Base-by-base conservation (phyloP, 2,113 vertebrate species). In the Gallinago media region DNA sequence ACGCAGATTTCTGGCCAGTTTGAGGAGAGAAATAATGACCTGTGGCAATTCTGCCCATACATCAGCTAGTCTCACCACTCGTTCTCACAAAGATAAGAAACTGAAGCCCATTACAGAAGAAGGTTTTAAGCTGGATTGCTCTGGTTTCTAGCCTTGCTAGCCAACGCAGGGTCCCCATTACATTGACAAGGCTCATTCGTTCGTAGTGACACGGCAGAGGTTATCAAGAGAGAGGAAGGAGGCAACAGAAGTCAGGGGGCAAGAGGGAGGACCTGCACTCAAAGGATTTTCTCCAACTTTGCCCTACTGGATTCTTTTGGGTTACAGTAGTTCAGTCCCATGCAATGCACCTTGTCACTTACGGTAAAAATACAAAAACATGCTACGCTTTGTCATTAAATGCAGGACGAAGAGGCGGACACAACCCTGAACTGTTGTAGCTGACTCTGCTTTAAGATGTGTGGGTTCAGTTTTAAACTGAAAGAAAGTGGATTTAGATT, bases 151-250 rank as follows among this genome's bases (percentile, higher is more conserved):
- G 18, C 12, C 23, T 67, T 81, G 20, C 25, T 72, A 68, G 10
- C 32, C 31, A 85, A 73, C 19, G 22, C 19, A 68, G 49, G 17
- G 88, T 1, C 26, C 25, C 5, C 29, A 18, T 12, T 23, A 12
- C 13, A 31, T 18, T 17, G 38, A 29, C 27, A 4, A 14, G 56
- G 7, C 18, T 66, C 8, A 11, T 2, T 63, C 6, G 2, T 86
- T 34, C 31, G 26, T 11, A 47, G 29, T 18, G 40, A 19, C 15
- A 5, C 26, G 31, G 36, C 38, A 71, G 50, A 88, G 17, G 21
- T 47, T 25, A 58, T 8, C 0, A 0, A 67, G 31, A 47, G 50
- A 63, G 38, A 15, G 20, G 26, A 36, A 29, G 15, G 21, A 65
- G 25, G 7, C 26, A 68, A 25, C 13, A 86, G 17, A n/a, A 85